These are phyloP conservation scores for Dexiosoma caninum DNA, from an alignment of 2,888 invertebrate species.

Conservation along the genomic window DNA sequence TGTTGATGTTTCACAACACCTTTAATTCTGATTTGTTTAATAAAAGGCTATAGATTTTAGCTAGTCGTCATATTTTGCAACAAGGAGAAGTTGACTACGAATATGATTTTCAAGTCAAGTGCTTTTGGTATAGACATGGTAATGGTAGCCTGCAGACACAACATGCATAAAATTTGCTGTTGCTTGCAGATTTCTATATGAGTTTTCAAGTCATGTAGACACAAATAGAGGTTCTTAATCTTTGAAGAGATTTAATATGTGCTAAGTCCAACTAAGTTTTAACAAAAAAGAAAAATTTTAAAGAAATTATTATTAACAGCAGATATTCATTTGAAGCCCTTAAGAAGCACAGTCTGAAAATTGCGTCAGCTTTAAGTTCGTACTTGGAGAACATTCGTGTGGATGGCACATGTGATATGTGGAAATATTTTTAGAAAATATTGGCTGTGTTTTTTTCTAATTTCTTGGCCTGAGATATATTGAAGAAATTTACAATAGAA, in stretches of 20 bases:
- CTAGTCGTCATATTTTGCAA: not conserved
- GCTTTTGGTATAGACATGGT: not conserved
- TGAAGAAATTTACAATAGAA: too few relatives aligned
- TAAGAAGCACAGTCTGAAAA: too few relatives aligned
- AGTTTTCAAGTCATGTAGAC: not conserved
- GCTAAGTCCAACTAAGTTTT: not conserved
- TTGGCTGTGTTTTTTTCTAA: too few relatives aligned
- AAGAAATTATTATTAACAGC: too few relatives aligned
- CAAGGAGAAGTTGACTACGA: slow-evolving; percentile 20
- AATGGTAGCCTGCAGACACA: slow-evolving; percentile 12
- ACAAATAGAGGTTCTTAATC: not conserved
- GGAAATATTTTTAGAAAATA: too few relatives aligned
- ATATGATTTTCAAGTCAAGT: slow-evolving; percentile 39
- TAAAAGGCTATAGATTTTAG: not conserved
- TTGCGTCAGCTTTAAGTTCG: too few relatives aligned
- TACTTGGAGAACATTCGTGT: too few relatives aligned
- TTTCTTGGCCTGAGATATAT: too few relatives aligned
- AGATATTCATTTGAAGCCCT: too few relatives aligned
- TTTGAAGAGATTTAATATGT: not conserved
- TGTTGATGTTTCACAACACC: slow-evolving; percentile 20
- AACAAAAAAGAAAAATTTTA: not conserved
- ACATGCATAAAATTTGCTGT: not conserved
- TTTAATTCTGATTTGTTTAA: slow-evolving; percentile 6
- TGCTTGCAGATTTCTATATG: not conserved
- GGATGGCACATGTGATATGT: too few relatives aligned